These are phyloP conservation scores for Anoplolepis gracilipes DNA, from an alignment of 1,140 invertebrate species.

Conservation along the genomic window DNA sequence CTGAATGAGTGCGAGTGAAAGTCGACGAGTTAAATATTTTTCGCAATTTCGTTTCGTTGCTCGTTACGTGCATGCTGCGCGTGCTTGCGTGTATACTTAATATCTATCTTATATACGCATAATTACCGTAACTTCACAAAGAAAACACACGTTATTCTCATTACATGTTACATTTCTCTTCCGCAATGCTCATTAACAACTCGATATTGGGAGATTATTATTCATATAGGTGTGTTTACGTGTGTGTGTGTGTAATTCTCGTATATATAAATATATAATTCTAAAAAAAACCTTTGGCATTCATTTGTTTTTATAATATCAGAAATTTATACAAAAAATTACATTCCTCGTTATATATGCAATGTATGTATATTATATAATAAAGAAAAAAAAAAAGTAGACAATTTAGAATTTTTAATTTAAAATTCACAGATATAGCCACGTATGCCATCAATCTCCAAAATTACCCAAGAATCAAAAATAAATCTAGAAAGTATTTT, in stretches of 20 bases:
- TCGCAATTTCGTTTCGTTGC: slow-evolving; percentile 59
- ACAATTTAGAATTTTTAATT: not conserved
- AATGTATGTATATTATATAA: not conserved
- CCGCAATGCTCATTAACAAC: not conserved
- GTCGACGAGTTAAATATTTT: slow-evolving; percentile 78
- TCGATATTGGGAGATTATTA: too few species aligned
- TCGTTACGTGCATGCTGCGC: not conserved
- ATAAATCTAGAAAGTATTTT: not conserved
- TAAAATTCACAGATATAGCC: not conserved
- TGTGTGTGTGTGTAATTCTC: not conserved
- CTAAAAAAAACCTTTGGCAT: not conserved
- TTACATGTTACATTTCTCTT: not conserved
- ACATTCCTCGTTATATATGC: not conserved
- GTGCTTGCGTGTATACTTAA: not conserved
- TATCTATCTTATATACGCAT: not conserved
- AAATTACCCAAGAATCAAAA: not conserved
- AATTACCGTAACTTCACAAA: not conserved
- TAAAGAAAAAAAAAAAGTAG: too few species aligned
- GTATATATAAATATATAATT: too few species aligned
- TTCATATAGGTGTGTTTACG: too few species aligned
- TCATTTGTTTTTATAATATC: not conserved
- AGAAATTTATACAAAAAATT: not conserved
- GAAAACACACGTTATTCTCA: too few species aligned
- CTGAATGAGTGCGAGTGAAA: slow-evolving; percentile 79
- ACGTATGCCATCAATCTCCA: not conserved